phyloP scores from a whole-genome alignment of 1,140 invertebrate genomes.

The Drosophila guanche region DNA sequence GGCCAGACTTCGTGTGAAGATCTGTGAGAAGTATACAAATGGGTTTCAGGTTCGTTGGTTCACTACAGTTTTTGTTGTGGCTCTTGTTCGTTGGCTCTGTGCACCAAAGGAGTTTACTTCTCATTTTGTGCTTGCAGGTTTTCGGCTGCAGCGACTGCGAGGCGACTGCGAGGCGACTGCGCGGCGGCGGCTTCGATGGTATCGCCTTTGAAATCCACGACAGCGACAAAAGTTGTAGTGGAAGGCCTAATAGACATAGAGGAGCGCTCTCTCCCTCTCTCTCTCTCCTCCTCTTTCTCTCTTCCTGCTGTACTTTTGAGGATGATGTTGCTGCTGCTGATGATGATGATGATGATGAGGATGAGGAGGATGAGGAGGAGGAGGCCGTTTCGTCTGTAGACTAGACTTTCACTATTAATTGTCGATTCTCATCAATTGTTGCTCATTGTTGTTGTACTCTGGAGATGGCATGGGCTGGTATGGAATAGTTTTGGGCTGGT shows the following conservation, averaged over 20 bases:
- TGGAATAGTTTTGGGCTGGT: no score
- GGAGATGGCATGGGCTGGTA: no score
- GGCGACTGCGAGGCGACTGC: slow-evolving; percentile 41
- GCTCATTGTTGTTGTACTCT: slow-evolving; percentile 43
- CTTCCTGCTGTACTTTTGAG: slow-evolving; percentile 72
- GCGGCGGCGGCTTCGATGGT: slow-evolving; percentile 75
- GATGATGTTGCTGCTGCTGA: slow-evolving; percentile 13
- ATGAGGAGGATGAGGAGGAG: slow-evolving; percentile 62
- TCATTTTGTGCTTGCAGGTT: slow-evolving; percentile 62
- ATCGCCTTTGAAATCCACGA: slow-evolving; percentile 80
- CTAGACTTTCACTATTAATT: slow-evolving; percentile 80
- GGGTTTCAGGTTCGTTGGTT: slow-evolving; percentile 65
- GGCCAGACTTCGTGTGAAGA: slow-evolving; percentile 74
- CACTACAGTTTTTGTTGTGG: slow-evolving; percentile 2
- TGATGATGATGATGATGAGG: slow-evolving; percentile 17
- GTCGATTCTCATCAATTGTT: slow-evolving; percentile 78
- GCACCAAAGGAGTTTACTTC: slow-evolving; percentile 67
- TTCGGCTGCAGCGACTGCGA: slow-evolving; percentile 15
- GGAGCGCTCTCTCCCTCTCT: slow-evolving; percentile 19
- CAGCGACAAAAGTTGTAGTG: slow-evolving; percentile 53
- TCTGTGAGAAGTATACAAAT: slow-evolving; percentile 82
- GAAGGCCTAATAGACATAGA: slow-evolving; percentile 66
- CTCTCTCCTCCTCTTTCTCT: slow-evolving; percentile 10
- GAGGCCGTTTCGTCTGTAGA: slow-evolving; percentile 41
- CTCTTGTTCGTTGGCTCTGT: background rate